Base-by-base conservation (phyloP, 2,113 vertebrate genomes). In the Gymnocephalus cernua region DNA sequence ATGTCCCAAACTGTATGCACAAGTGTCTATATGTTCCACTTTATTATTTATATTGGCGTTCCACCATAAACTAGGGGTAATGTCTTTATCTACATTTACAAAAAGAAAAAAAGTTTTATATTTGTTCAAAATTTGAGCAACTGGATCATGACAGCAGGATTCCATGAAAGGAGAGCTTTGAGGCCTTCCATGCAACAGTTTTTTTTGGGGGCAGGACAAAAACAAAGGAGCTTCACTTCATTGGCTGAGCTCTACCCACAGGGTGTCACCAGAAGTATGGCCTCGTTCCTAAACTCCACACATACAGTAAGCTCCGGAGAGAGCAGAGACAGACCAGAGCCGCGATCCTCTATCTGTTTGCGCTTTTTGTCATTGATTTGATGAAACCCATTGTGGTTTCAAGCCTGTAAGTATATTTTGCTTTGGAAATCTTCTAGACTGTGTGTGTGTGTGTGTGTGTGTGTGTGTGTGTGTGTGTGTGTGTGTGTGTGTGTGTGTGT, bases 371-470 rank as follows among this genome's bases (percentile, higher is more conserved):
- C 38, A 16, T 4, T 10, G 27, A 68, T 48, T 4, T 41, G 38
- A 59, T 44, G 15, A 51, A 74, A 72, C 58, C 38, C 18, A 67
- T 58, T 23, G 8, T 14, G 9, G 14, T 74, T 32, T 59, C 23
- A 35, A 58, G 18, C 16, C n/a, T 78, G 89, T 93, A 53, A 88
- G 89, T 93, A 84, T 54, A 44, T 38, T 47, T 53, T 25, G 0
- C 45, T 16, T 50, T 47, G 3, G 9, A 14, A 53, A 53, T 62
- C 8, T 25, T 54, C 23, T 54, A 11, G 38, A n/a, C n/a, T n/a
- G n/a, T n/a, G n/a, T n/a, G n/a, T n/a, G n/a, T n/a, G n/a, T n/a
- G n/a, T n/a, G n/a, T n/a, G n/a, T n/a, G n/a, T n/a, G n/a, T n/a
- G n/a, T n/a, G n/a, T n/a, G n/a, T n/a, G n/a, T n/a, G n/a, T n/a